Evolutionary conservation across 2,888 invertebrate genomes (phyloP).

Genomic region (Volucella inanis): DNA sequence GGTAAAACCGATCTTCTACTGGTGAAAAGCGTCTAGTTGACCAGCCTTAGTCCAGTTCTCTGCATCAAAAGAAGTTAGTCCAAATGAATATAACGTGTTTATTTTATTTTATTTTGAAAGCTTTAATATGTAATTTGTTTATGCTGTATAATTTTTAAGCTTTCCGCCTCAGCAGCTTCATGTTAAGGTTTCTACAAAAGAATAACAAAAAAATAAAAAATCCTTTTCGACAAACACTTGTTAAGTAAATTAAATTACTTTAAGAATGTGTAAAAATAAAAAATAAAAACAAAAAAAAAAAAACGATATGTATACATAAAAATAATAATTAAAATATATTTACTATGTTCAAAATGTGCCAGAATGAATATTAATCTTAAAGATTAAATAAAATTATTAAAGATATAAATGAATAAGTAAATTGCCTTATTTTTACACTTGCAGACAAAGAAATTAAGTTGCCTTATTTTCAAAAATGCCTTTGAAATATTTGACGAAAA

Average conservation of each 20-base stretch:
- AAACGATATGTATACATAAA: constrained; percentile 23
- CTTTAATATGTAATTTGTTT: constrained; percentile 3
- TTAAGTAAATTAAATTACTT: constrained; percentile 19
- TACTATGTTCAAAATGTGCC: constrained; percentile 74
- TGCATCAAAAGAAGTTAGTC: constrained; percentile 2
- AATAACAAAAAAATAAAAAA: constrained; percentile 1
- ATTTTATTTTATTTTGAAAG: constrained; percentile 3
- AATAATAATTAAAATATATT: constrained; percentile 49
- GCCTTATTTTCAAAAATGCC: constrained; percentile 65
- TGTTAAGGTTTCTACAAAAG: background rate
- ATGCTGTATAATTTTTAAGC: background rate
- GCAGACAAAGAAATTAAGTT: constrained; percentile 62
- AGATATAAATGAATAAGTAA: constrained; percentile 27
- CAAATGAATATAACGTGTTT: constrained; percentile 1
- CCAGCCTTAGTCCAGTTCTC: too few species aligned
- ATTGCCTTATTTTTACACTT: constrained; percentile 67
- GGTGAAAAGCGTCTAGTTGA: too few species aligned
- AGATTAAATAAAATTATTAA: constrained; percentile 48
- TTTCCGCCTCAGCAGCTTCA: background rate
- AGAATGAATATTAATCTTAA: constrained; percentile 71
- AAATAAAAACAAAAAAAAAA: constrained; percentile 8
- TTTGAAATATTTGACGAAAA: constrained; percentile 8
- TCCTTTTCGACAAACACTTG: constrained; percentile 3
- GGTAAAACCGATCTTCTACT: too few species aligned
- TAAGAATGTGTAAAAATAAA: constrained; percentile 39